phyloP scores from a whole-genome alignment of 2,797 vertebrate genomes.

The Myotis pilosus region DNA sequence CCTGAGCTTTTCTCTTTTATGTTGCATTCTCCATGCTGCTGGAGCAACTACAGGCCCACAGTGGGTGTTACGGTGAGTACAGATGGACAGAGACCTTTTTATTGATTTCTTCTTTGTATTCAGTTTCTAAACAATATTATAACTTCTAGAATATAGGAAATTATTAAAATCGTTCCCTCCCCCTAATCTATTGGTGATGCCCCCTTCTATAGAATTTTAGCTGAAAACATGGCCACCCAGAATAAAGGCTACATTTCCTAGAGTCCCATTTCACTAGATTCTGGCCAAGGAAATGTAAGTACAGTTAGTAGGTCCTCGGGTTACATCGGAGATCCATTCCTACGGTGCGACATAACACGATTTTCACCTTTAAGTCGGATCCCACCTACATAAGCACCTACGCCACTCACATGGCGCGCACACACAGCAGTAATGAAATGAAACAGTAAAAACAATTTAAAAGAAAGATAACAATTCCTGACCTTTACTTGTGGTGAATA shows the following conservation, averaged over 20 bases:
- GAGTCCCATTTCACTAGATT: not conserved
- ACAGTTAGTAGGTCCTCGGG: too few species aligned
- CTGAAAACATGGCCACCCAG: not conserved
- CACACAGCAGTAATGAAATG: too few species aligned
- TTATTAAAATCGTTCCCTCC: not conserved
- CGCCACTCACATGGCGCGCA: too few species aligned
- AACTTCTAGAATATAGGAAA: not conserved
- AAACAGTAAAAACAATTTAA: too few species aligned
- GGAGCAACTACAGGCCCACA: not conserved
- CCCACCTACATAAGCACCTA: too few species aligned
- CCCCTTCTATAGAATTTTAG: not conserved
- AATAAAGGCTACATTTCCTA: not conserved
- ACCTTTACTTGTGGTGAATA: too few species aligned
- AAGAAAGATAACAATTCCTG: too few species aligned
- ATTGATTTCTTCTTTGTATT: not conserved
- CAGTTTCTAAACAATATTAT: not conserved
- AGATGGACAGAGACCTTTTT: not conserved
- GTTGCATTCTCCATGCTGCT: not conserved
- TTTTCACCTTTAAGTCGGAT: too few species aligned
- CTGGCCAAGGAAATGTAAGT: not conserved
- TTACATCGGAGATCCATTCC: too few species aligned
- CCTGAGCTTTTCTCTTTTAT: not conserved
- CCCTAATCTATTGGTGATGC: not conserved
- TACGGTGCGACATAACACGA: accelerated
- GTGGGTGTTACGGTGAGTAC: not conserved